A percentile compares a stretch with the other conserved stretches of the same genome.
Conservation (phyloP, 1,140 invertebrate species). For the Rhyacophila brunnea region DNA sequence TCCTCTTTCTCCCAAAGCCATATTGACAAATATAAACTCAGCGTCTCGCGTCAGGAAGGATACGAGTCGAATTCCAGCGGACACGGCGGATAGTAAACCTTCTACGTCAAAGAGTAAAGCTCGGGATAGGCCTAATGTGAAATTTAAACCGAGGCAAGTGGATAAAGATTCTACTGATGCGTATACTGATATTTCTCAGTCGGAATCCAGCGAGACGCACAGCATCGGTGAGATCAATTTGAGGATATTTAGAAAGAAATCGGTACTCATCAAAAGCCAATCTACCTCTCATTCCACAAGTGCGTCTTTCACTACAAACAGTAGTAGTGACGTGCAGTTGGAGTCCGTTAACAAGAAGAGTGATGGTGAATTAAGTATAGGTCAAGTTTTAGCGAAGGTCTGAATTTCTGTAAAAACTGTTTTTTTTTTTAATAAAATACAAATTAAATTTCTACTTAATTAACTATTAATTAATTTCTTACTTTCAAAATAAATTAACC, state of each 20-base stretch:
- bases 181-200: conserved; percentile 44
- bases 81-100: not conserved
- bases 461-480: too few relatives aligned
- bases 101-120: not conserved
- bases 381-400: conserved; percentile 21
- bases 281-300: conserved; percentile 10
- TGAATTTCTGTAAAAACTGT: too few relatives aligned
- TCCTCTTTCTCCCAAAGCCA: not conserved
- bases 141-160: not conserved
- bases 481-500: too few relatives aligned
- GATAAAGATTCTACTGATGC: conserved; percentile 17
- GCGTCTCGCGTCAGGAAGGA: not conserved
- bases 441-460: too few relatives aligned
- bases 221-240: conserved; percentile 45
- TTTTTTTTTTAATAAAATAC: too few relatives aligned
- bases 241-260: conserved; percentile 42
- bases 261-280: conserved; percentile 35
- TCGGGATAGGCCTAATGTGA: not conserved
- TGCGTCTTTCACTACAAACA: conserved; percentile 21
- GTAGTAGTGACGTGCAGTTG: conserved; percentile 27
- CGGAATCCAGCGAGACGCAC: conserved; percentile 43
- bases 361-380: conserved; percentile 47
- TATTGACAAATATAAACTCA: conserved; percentile 7
- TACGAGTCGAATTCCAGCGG: not conserved
- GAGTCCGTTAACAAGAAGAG: conserved; percentile 39